Base-by-base conservation (phyloP, 2,888 invertebrate species). In the Caenorhabditis drosophilae region DNA sequence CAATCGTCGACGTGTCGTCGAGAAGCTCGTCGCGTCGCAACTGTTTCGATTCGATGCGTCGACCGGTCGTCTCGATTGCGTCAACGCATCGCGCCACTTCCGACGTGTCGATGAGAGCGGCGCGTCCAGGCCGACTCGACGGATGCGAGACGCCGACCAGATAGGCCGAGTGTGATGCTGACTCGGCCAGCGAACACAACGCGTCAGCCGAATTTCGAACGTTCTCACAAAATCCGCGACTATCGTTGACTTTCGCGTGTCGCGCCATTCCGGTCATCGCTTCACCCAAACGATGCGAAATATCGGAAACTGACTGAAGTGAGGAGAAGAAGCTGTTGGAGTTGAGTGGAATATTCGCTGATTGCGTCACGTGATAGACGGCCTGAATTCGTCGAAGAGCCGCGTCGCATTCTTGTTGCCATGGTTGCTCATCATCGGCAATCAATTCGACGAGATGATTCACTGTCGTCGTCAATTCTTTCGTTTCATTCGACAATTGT, bases 371-470 rank as follows among this genome's bases (percentile, higher is more conserved):
- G 1, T 91, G 90, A 20, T 90, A 88, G 84, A 92, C 89, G 56
- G 91, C 90, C 85, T 92, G 90, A 60, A 97, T 93, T 84, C 92
- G 91, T 69, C 95, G 88, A 52, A 96, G 90, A 0, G 96, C 95
- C 74, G 92, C 94, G 84, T 93, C 93, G 85, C 97, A 97, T 84
- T 97, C 96, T 84, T 92, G 92, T 86, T 95, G 94, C 0, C 96
- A 94, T 0, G 96, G 95, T 0, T 92, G 0, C 92, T 92, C 34
- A 90, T 90, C 1, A 90, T 91, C 75, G 94, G 94, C 0, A 94
- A 93, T 9, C 90, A 90, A 55, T 93, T 87, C 0, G 92, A 93
- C 34, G 93, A 93, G 9, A 90, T 90, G 3, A 91, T 90, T 31
- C 94, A 86, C 75, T 92, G 64, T 59, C 2, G 50, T 58, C 0